phyloP scores from a whole-genome alignment of 2,888 invertebrate genomes.

The Macrophya alboannulata region DNA sequence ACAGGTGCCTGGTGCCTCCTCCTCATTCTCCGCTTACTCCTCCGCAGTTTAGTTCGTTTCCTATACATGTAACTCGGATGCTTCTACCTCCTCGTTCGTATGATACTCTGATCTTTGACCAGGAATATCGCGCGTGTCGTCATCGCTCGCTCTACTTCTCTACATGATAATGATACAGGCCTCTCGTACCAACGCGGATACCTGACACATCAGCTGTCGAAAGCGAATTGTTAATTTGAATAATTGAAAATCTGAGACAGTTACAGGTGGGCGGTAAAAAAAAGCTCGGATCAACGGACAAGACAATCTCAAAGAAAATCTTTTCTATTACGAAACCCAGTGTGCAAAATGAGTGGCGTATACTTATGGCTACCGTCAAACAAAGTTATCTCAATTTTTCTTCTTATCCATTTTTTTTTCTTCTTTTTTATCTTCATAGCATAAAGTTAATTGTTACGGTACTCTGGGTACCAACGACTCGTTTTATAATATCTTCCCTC shows the following conservation, averaged over 20 bases:
- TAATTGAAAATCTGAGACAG: slow-evolving; percentile 27
- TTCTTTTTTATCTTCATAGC: not conserved
- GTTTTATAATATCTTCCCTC: slow-evolving; percentile 22
- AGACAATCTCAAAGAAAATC: not conserved
- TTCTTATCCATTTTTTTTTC: too few species aligned
- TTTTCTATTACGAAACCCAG: not conserved
- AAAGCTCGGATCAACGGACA: not conserved
- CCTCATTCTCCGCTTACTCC: slow-evolving; percentile 6
- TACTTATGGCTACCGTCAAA: not conserved
- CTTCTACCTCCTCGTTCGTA: slow-evolving; percentile 6
- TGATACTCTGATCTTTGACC: slow-evolving; percentile 33
- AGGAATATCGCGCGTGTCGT: slow-evolving; percentile 23
- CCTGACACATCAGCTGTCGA: slow-evolving; percentile 42
- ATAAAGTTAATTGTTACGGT: slow-evolving; percentile 43
- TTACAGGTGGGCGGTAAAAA: not conserved
- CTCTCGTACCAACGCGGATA: not conserved
- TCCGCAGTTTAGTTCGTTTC: slow-evolving; percentile 60
- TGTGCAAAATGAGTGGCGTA: not conserved
- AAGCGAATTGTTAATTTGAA: slow-evolving; percentile 27
- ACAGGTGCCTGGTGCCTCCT: slow-evolving; percentile 58
- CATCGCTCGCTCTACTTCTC: not conserved
- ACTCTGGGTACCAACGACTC: slow-evolving; percentile 28
- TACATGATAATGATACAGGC: not conserved
- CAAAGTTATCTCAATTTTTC: slow-evolving; percentile 16
- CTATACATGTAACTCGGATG: slow-evolving; percentile 65